Conservation (phyloP, 2,797 vertebrate genomes). For the Serranus cabrilla region DNA sequence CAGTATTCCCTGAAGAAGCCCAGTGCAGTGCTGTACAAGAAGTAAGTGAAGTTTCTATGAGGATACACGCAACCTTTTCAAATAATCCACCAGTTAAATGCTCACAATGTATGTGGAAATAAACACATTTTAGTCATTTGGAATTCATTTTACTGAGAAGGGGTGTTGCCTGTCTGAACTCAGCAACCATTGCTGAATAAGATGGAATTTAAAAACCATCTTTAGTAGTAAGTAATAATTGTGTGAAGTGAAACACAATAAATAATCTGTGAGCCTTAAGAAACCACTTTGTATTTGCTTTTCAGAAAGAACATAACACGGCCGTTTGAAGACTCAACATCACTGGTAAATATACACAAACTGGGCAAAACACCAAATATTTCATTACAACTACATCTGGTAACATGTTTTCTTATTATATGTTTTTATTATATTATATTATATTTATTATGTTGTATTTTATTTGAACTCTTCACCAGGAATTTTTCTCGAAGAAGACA, state of each 20-base stretch:
- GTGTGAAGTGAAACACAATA: too few relatives aligned
- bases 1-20: slow-evolving; percentile 97
- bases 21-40: slow-evolving; percentile 93
- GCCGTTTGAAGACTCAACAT: slow-evolving; percentile 97
- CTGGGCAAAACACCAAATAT: fast-evolving
- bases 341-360: slow-evolving; percentile 86
- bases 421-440: too few relatives aligned
- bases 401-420: background rate
- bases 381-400: background rate
- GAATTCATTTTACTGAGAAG: too few relatives aligned
- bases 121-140: too few relatives aligned
- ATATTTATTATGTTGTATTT: too few relatives aligned
- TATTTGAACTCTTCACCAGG: slow-evolving; percentile 85
- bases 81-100: background rate
- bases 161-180: too few relatives aligned
- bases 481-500: slow-evolving; percentile 98
- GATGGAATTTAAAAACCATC: too few relatives aligned
- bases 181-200: too few relatives aligned
- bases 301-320: slow-evolving; percentile 95
- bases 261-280: too few relatives aligned
- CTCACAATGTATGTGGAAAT: too few relatives aligned
- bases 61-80: too few relatives aligned
- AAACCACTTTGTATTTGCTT: slow-evolving; percentile 1
- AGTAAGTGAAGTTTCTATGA: slow-evolving; percentile 85
- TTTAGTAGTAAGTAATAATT: too few relatives aligned